A percentile compares a stretch with the other conserved stretches of the same genome.
phyloP scores from a whole-genome alignment of 2,797 vertebrate genomes.

The Strix occidentalis region DNA sequence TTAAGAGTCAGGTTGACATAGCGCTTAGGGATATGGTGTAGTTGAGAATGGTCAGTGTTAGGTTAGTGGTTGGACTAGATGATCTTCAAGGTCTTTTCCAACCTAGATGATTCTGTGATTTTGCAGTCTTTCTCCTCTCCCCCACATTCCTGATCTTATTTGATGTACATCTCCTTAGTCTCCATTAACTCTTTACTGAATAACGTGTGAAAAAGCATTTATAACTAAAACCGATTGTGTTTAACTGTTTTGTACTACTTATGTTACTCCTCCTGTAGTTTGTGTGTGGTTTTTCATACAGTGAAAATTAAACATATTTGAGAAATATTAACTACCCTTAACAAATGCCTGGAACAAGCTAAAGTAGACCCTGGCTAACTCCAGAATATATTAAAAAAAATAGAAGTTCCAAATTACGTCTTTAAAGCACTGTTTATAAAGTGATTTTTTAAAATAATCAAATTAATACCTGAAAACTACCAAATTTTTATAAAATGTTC shows the following conservation, averaged over 20 bases:
- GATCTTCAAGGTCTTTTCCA: too few species aligned
- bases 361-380: background rate
- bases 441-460: background rate
- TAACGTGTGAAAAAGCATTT: background rate
- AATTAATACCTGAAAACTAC: background rate
- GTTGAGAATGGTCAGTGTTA: too few species aligned
- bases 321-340: background rate
- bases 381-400: background rate
- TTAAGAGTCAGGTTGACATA: too few species aligned
- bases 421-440: background rate
- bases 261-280: background rate
- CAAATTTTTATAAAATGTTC: background rate
- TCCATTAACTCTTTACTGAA: background rate
- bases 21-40: too few species aligned
- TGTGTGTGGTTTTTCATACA: background rate
- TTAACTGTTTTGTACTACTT: background rate
- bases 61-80: too few species aligned
- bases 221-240: background rate
- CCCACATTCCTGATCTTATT: background rate
- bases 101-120: background rate
- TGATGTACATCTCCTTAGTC: background rate
- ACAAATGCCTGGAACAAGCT: background rate
- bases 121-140: background rate
- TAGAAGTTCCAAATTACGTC: background rate
- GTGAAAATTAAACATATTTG: background rate